Evolutionary conservation across 1,140 invertebrate genomes (phyloP).

Genomic region (Chironomus striatipennis): DNA sequence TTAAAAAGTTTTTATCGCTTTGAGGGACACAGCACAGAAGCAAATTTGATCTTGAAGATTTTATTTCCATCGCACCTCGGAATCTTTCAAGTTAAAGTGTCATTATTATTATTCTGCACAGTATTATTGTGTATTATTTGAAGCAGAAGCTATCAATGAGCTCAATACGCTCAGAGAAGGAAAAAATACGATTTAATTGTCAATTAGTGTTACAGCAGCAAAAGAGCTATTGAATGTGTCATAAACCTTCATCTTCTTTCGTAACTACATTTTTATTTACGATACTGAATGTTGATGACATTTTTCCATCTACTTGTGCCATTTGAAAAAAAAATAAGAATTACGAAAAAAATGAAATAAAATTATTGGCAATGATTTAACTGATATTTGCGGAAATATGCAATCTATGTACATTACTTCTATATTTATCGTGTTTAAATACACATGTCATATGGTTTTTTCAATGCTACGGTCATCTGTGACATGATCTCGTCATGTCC

Average conservation of each 20-base stretch:
- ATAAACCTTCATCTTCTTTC: neutral
- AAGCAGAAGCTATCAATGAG: neutral
- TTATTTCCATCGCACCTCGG: neutral
- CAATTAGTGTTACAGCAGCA: neutral
- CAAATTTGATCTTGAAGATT: neutral
- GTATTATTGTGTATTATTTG: too few relatives aligned
- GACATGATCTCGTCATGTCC: neutral
- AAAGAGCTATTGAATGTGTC: neutral
- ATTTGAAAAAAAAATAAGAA: neutral
- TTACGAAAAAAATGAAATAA: neutral
- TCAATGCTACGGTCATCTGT: slow-evolving; percentile 1
- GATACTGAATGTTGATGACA: neutral
- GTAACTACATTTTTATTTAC: neutral
- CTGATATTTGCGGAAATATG: too few relatives aligned
- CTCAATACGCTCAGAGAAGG: neutral
- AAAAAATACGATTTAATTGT: neutral
- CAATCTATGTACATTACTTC: too few relatives aligned
- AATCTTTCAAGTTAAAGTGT: neutral
- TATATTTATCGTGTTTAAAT: too few relatives aligned
- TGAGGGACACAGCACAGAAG: neutral
- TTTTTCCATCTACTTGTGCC: neutral
- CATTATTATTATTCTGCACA: too few relatives aligned
- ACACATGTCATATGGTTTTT: neutral
- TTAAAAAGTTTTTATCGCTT: too few relatives aligned
- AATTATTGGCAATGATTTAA: too few relatives aligned